Evolutionary conservation across 2,888 invertebrate species (phyloP).

Genomic region (Platerodrilus igneus): DNA sequence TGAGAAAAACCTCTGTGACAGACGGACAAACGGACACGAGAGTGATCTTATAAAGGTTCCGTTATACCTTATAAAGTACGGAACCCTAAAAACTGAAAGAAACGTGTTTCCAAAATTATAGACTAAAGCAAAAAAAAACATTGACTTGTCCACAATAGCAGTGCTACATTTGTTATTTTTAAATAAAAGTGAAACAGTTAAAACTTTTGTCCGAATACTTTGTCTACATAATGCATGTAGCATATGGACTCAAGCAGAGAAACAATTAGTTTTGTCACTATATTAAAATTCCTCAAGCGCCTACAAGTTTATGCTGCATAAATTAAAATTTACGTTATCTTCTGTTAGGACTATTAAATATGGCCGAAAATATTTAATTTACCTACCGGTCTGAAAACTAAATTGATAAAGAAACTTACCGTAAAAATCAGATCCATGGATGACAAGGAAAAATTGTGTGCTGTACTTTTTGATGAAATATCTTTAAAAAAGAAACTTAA

Average conservation of each 20-base stretch:
- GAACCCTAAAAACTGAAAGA: constrained; percentile 2
- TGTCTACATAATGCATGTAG: constrained; percentile 20
- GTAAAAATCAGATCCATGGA: constrained; percentile 28
- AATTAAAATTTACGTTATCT: constrained; percentile 28
- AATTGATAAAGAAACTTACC: constrained; percentile 25
- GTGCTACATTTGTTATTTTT: constrained; percentile 2
- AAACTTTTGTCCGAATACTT: constrained; percentile 20
- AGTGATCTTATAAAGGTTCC: no score
- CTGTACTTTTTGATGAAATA: constrained; percentile 26
- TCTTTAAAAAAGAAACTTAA: constrained; percentile 19
- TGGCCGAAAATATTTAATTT: constrained; percentile 32
- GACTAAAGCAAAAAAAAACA: neutral
- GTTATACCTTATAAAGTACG: no score
- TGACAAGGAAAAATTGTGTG: constrained; percentile 20
- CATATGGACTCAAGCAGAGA: constrained; percentile 28
- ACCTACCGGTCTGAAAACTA: constrained; percentile 25
- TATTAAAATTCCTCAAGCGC: constrained; percentile 31
- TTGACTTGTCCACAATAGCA: neutral
- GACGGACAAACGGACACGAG: no score
- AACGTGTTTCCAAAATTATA: neutral
- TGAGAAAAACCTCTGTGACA: no score
- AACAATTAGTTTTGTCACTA: constrained; percentile 30
- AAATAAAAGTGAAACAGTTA: constrained; percentile 14
- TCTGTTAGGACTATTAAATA: constrained; percentile 26
- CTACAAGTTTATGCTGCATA: constrained; percentile 26